These are phyloP conservation scores for Pelagia noctiluca DNA, from an alignment of 30 jellyfish, hydroid and myxozoan species.

Conservation along the genomic window DNA sequence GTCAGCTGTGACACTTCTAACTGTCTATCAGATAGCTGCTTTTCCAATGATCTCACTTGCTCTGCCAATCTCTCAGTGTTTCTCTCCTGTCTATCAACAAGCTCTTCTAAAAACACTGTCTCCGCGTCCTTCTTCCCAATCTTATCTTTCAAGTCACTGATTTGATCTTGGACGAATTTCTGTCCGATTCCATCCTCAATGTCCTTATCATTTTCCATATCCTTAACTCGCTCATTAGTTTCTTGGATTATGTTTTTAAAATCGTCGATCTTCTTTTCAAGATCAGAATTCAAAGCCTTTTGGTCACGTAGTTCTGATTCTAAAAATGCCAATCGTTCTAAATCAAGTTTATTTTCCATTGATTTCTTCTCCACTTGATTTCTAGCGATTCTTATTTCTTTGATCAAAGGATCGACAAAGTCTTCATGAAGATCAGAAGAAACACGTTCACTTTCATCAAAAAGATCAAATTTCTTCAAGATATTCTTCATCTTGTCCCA, in stretches of 20 bases:
- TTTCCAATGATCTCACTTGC: conserved; percentile 57
- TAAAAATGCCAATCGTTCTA: not conserved
- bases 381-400: conserved; percentile 34
- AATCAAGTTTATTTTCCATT: conserved; percentile 21
- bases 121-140: conserved; percentile 16
- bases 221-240: conserved; percentile 37
- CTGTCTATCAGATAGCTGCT: conserved; percentile 38
- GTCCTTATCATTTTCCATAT: conserved; percentile 52
- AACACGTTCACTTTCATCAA: not conserved
- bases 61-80: conserved; percentile 28
- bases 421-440: not conserved
- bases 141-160: conserved; percentile 19
- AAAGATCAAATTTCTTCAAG: conserved; percentile 1
- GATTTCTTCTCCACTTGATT: conserved; percentile 6
- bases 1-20: conserved; percentile 46
- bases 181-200: conserved; percentile 60
- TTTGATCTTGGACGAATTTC: conserved; percentile 35
- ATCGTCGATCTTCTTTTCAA: conserved; percentile 52
- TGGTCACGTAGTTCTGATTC: conserved; percentile 31
- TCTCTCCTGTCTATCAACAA: conserved; percentile 27
- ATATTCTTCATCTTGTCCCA: conserved; percentile 36
- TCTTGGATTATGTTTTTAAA: conserved; percentile 38
- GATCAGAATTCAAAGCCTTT: conserved; percentile 16
- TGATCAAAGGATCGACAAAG: conserved; percentile 8
- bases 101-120: conserved; percentile 26